Evolutionary conservation across 2,888 invertebrate genomes (phyloP).

Genomic region (Exephanes ischioxanthus): DNA sequence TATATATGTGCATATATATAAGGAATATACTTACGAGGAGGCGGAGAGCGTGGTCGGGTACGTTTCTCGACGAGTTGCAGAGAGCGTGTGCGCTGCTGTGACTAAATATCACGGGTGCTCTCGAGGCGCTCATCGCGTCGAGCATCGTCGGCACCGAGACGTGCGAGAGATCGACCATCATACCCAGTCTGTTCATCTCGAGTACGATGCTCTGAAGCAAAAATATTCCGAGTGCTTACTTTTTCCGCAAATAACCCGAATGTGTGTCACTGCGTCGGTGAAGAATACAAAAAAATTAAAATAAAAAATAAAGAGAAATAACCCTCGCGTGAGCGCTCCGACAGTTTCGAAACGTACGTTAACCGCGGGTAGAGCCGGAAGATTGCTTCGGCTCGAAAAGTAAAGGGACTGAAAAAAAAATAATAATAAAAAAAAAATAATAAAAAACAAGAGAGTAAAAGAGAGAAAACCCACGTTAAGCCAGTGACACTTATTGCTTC

Average conservation of each 20-base stretch:
- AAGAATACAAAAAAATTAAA: constrained; percentile 21
- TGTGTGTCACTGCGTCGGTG: constrained; percentile 37
- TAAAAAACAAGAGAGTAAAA: constrained; percentile 18
- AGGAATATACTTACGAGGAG: constrained; percentile 85
- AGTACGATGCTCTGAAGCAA: constrained; percentile 85
- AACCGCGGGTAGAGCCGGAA: neutral
- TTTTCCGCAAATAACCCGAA: constrained; percentile 34
- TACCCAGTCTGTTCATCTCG: constrained; percentile 88
- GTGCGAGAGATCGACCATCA: constrained; percentile 87
- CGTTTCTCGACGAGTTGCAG: constrained; percentile 87
- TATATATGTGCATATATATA: neutral
- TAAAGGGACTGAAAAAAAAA: neutral
- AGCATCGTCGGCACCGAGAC: constrained; percentile 87
- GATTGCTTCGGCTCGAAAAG: constrained; percentile 27
- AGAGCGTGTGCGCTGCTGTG: constrained; percentile 87
- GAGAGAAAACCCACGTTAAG: constrained; percentile 70
- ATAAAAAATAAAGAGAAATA: constrained; percentile 20
- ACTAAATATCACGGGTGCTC: constrained; percentile 88
- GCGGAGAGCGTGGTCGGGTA: constrained; percentile 87
- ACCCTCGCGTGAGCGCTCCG: constrained; percentile 16
- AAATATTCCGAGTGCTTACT: constrained; percentile 26
- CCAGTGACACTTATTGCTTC: constrained; percentile 79
- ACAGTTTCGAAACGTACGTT: constrained; percentile 23
- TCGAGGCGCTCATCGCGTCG: constrained; percentile 85
- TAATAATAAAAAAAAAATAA: constrained; percentile 10